These are phyloP conservation scores for Nephrotoma guestfalica DNA, from an alignment of 2,888 invertebrate species.

Conservation along the genomic window DNA sequence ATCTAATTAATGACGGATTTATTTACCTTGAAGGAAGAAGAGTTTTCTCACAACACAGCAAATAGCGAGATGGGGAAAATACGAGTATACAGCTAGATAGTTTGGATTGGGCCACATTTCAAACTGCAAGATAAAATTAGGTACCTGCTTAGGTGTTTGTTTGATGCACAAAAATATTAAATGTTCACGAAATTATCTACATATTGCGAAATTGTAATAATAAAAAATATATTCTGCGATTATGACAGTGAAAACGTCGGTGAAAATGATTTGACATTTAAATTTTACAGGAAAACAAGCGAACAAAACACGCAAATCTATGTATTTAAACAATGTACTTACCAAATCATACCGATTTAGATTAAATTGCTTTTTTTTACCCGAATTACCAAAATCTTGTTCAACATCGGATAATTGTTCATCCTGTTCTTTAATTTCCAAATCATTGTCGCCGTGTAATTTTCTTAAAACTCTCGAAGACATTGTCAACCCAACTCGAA, in stretches of 20 bases:
- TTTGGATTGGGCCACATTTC: too few relatives aligned
- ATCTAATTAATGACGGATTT: neutral
- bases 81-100: too few relatives aligned
- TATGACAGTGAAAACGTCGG: neutral
- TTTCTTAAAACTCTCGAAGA: constrained; percentile 51
- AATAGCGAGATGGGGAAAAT: neutral
- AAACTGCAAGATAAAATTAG: too few relatives aligned
- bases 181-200: neutral
- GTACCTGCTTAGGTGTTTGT: too few relatives aligned
- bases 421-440: constrained; percentile 28
- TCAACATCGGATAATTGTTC: constrained; percentile 29
- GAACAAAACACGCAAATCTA: neutral
- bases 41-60: neutral
- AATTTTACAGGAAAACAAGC: neutral
- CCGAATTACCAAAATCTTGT: constrained; percentile 31
- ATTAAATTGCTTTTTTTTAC: constrained; percentile 42
- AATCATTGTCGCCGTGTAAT: constrained; percentile 42
- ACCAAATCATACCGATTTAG: constrained; percentile 59
- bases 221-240: neutral
- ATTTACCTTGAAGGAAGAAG: neutral
- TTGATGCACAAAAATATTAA: neutral
- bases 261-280: neutral
- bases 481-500: constrained; percentile 29
- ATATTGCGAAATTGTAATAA: neutral
- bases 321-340: constrained; percentile 21